Percentiles rank a stretch among this genome's conserved stretches.
These are phyloP conservation scores for Odocoileus virginianus DNA, from an alignment of 2,113 vertebrate species.

Conservation along the genomic window DNA sequence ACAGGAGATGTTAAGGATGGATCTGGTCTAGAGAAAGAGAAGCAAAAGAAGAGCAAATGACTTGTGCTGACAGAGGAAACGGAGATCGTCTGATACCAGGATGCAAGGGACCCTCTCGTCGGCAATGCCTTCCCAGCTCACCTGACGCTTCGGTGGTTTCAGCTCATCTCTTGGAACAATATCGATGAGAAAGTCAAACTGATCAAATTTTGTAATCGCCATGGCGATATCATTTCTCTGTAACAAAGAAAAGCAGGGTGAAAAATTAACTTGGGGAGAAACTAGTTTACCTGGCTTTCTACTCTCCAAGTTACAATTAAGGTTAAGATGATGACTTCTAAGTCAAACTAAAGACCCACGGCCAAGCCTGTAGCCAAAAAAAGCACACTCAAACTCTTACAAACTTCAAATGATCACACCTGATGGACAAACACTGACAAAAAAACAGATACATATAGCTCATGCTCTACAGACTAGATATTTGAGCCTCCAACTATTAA, in stretches of 20 bases:
- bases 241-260: conserved; percentile 61
- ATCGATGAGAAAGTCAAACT: conserved; percentile 99
- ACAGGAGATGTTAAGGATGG: conserved; percentile 45
- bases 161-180: conserved; percentile 97
- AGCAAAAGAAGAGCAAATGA: conserved; percentile 36
- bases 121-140: conserved; percentile 67
- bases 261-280: conserved; percentile 41
- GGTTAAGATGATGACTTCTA: background rate
- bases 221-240: conserved; percentile 99
- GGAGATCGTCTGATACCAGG: background rate
- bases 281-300: conserved; percentile 14
- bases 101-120: background rate
- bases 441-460: background rate
- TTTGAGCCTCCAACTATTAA: background rate
- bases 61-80: background rate
- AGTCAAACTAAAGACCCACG: background rate
- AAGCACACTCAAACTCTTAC: background rate
- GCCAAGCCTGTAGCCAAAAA: conserved; percentile 3
- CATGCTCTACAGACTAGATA: background rate
- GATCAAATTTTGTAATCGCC: conserved; percentile 99
- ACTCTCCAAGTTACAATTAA: conserved; percentile 20
- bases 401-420: background rate
- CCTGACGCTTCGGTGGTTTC: conserved; percentile 98
- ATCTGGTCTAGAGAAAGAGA: conserved; percentile 39
- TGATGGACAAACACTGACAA: background rate